Base-by-base conservation (phyloP, 2,888 invertebrate species). In the Drosophila paramelanica region DNA sequence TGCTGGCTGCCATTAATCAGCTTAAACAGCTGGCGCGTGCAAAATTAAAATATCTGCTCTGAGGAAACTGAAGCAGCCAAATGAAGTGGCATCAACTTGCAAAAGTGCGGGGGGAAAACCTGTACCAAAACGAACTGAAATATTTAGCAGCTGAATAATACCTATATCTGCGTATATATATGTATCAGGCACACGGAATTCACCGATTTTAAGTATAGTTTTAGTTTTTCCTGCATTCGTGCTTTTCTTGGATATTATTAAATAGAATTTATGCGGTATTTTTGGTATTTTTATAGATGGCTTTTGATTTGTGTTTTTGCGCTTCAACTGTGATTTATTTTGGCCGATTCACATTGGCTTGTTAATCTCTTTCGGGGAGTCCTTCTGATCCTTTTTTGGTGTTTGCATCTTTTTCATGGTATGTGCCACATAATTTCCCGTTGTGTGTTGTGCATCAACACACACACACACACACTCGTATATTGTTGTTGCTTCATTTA, bases 11-110 rank as follows among this genome's bases (percentile, higher is more conserved):
- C 79, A 80, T 80, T 80, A 80, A 80, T 80, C 79, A 80, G 79
- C 79, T 78, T 80, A 80, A 80, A 67, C 79, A 80, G 80, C 76
- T 80, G 80, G 78, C 78, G 78, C 79, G 76, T 76, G 80, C 80
- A 69, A 80, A 80, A 80, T 80, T 80, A 80, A 80, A 80, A 80
- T 79, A 80, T 80, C 68, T 68, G 52, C 49, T 58, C n/a, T 14
- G 55, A 25, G 47, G 47, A 41, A 41, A 42, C 46, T 20, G 53
- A 60, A 52, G 60, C 27, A 57, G 62, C 47, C 55, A 76, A 73
- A 73, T 78, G 68, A 79, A 77, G 68, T 72, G 67, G 67, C 74
- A 66, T 74, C 73, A 75, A 75, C 62, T 64, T 68, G 55, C 57
- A 51, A 33, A 49, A 31, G 36, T 49, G 27, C n/a, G 11, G 3